Evolutionary conservation across 2,113 vertebrate species (phyloP).

Genomic region (Alexandromys fortis): DNA sequence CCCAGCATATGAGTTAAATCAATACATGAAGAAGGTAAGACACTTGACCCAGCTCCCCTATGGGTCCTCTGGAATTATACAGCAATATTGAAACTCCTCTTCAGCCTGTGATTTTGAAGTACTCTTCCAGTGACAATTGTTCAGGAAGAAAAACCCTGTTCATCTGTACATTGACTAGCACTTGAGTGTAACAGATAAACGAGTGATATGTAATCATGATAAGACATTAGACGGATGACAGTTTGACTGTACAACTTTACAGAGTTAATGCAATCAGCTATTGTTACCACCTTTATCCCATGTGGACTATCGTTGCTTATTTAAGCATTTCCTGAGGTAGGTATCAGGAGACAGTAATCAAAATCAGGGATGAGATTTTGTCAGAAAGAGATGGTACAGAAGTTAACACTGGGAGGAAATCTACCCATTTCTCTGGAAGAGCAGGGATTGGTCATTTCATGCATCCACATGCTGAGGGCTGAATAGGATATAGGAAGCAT

Average conservation of each 20-base stretch:
- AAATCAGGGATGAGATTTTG: not conserved
- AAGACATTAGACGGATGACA: not conserved
- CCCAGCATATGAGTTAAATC: not conserved
- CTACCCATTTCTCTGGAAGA: not conserved
- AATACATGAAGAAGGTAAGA: not conserved
- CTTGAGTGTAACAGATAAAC: not conserved
- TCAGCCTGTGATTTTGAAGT: not conserved
- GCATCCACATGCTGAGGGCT: not conserved
- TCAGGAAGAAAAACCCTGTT: not conserved
- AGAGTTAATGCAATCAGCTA: not conserved
- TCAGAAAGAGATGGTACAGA: not conserved
- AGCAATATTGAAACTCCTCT: not conserved
- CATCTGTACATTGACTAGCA: not conserved
- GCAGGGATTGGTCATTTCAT: not conserved
- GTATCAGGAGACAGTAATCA: not conserved
- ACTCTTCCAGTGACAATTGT: not conserved
- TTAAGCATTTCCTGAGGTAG: not conserved
- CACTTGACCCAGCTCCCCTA: not conserved
- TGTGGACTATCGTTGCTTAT: not conserved
- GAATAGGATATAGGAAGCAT: too few relatives aligned
- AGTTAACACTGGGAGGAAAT: not conserved
- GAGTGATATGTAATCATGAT: not conserved
- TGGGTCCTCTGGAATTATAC: not conserved
- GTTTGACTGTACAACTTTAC: constrained; percentile 20
- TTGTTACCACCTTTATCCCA: not conserved